These are phyloP conservation scores for Harpagoxenus sublaevis DNA, from an alignment of 2,888 invertebrate genomes.

Conservation along the genomic window DNA sequence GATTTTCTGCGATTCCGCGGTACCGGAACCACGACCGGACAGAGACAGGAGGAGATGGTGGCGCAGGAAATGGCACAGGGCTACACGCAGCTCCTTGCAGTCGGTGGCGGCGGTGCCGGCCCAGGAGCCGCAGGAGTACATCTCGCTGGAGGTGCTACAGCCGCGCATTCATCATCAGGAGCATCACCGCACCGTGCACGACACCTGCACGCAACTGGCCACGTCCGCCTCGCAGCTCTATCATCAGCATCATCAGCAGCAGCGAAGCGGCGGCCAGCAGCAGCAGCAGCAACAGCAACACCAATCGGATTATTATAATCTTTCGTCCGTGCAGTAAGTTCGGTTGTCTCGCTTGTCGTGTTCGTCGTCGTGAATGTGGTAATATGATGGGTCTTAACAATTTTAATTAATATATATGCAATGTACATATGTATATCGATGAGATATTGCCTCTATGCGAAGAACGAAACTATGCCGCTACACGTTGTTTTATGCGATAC, in stretches of 20 bases:
- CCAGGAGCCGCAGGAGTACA: slow-evolving; percentile 82
- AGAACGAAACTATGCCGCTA: background rate
- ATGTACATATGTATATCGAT: slow-evolving; percentile 14
- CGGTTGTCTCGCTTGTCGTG: slow-evolving; percentile 36
- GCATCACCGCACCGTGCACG: slow-evolving; percentile 62
- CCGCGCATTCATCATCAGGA: slow-evolving; percentile 74
- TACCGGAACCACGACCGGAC: slow-evolving; percentile 55
- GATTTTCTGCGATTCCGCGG: slow-evolving; percentile 72
- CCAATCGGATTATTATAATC: slow-evolving; percentile 79
- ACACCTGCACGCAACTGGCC: slow-evolving; percentile 64
- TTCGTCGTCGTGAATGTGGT: background rate
- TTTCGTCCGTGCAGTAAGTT: slow-evolving; percentile 82
- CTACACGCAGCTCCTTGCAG: slow-evolving; percentile 82
- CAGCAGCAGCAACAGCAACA: slow-evolving; percentile 49
- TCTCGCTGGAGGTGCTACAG: slow-evolving; percentile 81
- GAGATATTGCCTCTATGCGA: background rate
- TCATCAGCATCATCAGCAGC: slow-evolving; percentile 71
- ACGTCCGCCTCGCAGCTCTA: slow-evolving; percentile 66
- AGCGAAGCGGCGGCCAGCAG: slow-evolving; percentile 7
- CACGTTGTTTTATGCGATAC: background rate
- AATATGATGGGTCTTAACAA: background rate
- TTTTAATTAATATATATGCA: background rate
- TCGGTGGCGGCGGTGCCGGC: slow-evolving; percentile 61
- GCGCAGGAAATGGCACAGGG: slow-evolving; percentile 83
- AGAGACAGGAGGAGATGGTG: slow-evolving; percentile 79